Base-by-base conservation (phyloP, 2,888 invertebrate genomes). In the Malacosoma neustria region DNA sequence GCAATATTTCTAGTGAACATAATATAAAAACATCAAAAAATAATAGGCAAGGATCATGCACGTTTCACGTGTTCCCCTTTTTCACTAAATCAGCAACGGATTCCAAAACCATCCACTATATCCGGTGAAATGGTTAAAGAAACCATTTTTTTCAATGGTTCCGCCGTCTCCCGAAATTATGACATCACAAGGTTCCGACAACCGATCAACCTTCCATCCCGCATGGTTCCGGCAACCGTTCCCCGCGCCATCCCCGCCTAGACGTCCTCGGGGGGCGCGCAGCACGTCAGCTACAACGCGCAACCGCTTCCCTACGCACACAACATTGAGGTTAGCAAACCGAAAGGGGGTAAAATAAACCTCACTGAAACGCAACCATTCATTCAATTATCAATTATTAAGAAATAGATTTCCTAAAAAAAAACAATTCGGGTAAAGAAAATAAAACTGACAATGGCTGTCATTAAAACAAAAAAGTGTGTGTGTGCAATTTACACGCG, bases 271-370 rank as follows among this genome's bases (percentile, higher is more conserved):
- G 33, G 6, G 13, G 14, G 68, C 72, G 75, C 75, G 77, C 82
- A 85, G 63, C 82, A 85, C 51, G 66, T 80, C 84, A 84, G 84
- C 82, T 85, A 85, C 72, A 84, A 56, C 61, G 80, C 61, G 73
- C 84, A 81, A 44, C 82, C 71, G 62, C 73, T 70, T 68, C 80
- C 84, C 84, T 84, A 75, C 60, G 57, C 67, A 73, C 61, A 71
- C 56, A 64, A 57, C 52, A 50, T 43, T 54, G 45, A 55, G 49
- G 58, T 60, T 36, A 39, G 51, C 53, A 42, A 51, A 44, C 43
- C 45, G 35, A 43, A 43, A 50, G 41, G 33, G 36, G 40, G 40
- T 14, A 30, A 38, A 31, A 34, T 11, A 34, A 11, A 34, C 13
- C 34, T 32, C 12, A 14, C 31, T 15, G 29, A 34, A 34, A 34